These are phyloP conservation scores for Muricea muricata DNA, from an alignment of 92 coral and sea anemone species.

Conservation along the genomic window DNA sequence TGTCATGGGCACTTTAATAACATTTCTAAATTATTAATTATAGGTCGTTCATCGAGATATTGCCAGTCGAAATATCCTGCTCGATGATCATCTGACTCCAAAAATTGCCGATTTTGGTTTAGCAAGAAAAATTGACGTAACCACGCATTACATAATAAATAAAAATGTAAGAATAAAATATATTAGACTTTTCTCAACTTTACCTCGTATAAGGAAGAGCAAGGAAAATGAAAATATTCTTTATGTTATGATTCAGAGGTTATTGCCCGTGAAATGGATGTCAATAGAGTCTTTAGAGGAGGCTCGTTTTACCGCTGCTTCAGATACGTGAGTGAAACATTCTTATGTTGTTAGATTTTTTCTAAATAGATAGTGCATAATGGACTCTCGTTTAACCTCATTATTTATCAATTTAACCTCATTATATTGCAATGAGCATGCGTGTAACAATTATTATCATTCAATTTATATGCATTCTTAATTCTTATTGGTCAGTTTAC, in stretches of 20 bases:
- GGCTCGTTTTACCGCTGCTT: conserved; percentile 5
- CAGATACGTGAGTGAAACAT: conserved; percentile 17
- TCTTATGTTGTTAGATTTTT: not conserved
- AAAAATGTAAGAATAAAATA: conserved; percentile 11
- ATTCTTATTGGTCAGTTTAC: no score
- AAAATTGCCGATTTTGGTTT: conserved; percentile 38
- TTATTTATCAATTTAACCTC: no score
- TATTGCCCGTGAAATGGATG: conserved; percentile 32
- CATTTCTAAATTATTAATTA: not conserved
- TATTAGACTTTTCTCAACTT: no score
- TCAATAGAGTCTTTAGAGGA: conserved; percentile 31
- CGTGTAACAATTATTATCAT: no score
- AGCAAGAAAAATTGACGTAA: conserved; percentile 31
- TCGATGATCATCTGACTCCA: not conserved
- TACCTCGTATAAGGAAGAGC: no score
- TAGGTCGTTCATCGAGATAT: conserved; percentile 41
- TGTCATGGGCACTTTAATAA: no score
- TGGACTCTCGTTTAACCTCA: no score
- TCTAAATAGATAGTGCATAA: no score
- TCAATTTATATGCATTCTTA: no score
- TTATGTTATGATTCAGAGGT: not conserved
- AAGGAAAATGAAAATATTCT: no score
- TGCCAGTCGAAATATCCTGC: conserved; percentile 28
- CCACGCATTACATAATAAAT: conserved; percentile 17
- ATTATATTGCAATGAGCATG: no score